Percentiles rank a stretch among this genome's conserved stretches.
Evolutionary conservation across 2,797 vertebrate species (phyloP).

Genomic region (Lacerta bilineata): DNA sequence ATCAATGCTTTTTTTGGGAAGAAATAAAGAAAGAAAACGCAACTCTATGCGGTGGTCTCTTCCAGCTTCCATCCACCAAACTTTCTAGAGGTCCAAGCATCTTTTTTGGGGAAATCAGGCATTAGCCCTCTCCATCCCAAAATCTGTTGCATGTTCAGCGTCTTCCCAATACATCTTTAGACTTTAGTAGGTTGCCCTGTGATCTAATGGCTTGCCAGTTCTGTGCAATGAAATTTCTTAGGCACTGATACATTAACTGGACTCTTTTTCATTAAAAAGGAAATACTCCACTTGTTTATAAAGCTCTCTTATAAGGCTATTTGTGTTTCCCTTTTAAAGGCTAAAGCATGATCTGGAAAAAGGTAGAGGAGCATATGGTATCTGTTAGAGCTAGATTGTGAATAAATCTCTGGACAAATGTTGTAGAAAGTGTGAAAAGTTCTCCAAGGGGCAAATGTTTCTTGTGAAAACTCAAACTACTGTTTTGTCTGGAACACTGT

Average conservation of each 20-base stretch:
- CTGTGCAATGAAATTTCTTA: conserved; percentile 63
- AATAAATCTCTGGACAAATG: conserved; percentile 40
- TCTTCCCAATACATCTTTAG: conserved; percentile 52
- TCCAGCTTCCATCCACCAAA: conserved; percentile 75
- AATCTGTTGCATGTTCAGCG: conserved; percentile 71
- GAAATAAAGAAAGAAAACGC: conserved; percentile 11
- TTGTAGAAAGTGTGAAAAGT: conserved; percentile 39
- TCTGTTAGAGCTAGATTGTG: conserved; percentile 47
- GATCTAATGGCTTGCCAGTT: conserved; percentile 58
- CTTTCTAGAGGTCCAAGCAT: conserved; percentile 55
- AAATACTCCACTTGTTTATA: conserved; percentile 85
- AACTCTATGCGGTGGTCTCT: conserved; percentile 76
- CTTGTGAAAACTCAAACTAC: conserved; percentile 42
- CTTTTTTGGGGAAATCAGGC: conserved; percentile 43
- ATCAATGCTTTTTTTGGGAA: conserved; percentile 42
- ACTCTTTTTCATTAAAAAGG: conserved; percentile 72
- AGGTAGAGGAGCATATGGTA: conserved; percentile 58
- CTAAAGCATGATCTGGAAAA: conserved; percentile 57
- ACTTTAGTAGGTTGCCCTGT: conserved; percentile 65
- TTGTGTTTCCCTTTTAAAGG: conserved; percentile 69
- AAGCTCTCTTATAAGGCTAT: conserved; percentile 87
- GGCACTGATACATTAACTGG: conserved; percentile 67
- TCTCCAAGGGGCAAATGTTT: conserved; percentile 44
- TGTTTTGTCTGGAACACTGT: conserved; percentile 21
- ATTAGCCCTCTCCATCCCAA: conserved; percentile 38